Conservation (phyloP, 2,888 invertebrate species). For the Campoplex capitator region DNA sequence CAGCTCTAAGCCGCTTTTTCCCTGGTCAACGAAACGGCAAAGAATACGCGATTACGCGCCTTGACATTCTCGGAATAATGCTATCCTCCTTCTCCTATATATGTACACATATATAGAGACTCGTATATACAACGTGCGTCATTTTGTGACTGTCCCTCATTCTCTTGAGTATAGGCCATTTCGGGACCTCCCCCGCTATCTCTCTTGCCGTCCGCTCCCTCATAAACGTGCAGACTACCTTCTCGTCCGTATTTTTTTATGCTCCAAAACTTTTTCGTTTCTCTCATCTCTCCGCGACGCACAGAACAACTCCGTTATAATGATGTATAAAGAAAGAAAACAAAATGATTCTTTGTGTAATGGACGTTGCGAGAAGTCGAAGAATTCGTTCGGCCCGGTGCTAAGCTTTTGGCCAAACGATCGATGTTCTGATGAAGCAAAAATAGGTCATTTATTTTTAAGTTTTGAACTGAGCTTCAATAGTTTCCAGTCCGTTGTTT, state of each 20-base stretch:
- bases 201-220: neutral
- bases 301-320: conserved; percentile 40
- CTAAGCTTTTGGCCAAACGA: conserved; percentile 20
- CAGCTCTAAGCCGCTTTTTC: conserved; percentile 79
- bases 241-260: conserved; percentile 22
- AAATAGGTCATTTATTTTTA: neutral
- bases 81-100: conserved; percentile 15
- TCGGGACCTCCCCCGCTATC: conserved; percentile 39
- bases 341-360: neutral
- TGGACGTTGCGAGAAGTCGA: neutral
- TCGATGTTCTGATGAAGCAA: neutral
- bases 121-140: conserved; percentile 39
- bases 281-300: conserved; percentile 20
- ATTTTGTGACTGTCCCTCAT: conserved; percentile 57
- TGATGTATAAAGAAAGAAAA: conserved; percentile 32
- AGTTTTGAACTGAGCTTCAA: neutral
- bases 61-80: conserved; percentile 81
- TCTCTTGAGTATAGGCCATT: conserved; percentile 43
- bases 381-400: conserved; percentile 1
- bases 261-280: conserved; percentile 23
- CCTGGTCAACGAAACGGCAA: conserved; percentile 77
- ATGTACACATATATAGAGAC: conserved; percentile 18
- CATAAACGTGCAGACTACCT: conserved; percentile 22
- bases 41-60: conserved; percentile 81
- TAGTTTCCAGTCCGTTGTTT: neutral